Conservation (phyloP, 2,797 vertebrate species). For the Fundulus diaphanus region DNA sequence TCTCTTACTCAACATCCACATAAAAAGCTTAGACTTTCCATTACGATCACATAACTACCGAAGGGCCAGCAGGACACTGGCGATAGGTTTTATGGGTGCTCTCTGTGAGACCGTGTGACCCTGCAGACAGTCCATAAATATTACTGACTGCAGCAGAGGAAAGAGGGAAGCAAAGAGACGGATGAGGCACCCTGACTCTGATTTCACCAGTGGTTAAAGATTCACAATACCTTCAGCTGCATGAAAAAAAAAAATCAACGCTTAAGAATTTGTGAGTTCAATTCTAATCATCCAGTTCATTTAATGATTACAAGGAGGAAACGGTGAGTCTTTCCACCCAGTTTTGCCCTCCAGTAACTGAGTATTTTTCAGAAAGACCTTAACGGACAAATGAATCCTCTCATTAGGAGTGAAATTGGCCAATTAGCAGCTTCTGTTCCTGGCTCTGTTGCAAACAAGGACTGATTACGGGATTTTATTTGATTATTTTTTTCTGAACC, state of each 20-base stretch:
- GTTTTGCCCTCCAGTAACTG: constrained; percentile 41
- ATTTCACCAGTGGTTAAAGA: constrained; percentile 33
- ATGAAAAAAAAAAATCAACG: constrained; percentile 44
- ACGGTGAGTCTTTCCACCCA: constrained; percentile 22
- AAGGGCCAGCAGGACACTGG: constrained; percentile 47
- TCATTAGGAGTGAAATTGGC: constrained; percentile 76
- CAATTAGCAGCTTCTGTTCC: constrained; percentile 66
- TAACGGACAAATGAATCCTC: constrained; percentile 71
- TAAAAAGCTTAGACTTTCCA: constrained; percentile 49
- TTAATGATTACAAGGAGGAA: constrained; percentile 33
- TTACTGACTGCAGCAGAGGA: constrained; percentile 40
- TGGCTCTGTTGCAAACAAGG: constrained; percentile 44
- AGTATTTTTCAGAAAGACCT: constrained; percentile 56
- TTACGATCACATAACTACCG: constrained; percentile 68
- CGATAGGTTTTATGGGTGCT: constrained; percentile 65
- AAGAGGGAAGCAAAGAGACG: constrained; percentile 19
- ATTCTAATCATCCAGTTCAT: constrained; percentile 39
- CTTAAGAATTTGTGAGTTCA: background rate
- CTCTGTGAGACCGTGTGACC: constrained; percentile 59
- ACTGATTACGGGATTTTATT: constrained; percentile 34
- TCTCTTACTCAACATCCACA: constrained; percentile 41
- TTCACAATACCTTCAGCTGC: constrained; percentile 34
- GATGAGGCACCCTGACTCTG: constrained; percentile 28
- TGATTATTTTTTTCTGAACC: background rate
- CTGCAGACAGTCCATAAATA: constrained; percentile 63